Evolutionary conservation across 1,140 invertebrate species (phyloP).

Genomic region (Wasmannia auropunctata): DNA sequence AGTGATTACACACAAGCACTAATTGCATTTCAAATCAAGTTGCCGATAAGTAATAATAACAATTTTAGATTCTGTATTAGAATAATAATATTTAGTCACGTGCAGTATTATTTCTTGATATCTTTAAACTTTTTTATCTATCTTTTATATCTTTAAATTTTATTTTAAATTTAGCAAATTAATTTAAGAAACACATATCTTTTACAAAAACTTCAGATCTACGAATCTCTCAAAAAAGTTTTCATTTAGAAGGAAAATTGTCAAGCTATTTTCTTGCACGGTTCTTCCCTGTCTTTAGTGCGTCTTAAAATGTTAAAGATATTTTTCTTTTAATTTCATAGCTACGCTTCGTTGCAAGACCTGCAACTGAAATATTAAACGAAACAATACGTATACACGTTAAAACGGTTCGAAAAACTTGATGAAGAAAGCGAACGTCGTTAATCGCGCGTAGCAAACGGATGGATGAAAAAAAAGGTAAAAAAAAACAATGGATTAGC

Average conservation of each 20-base stretch:
- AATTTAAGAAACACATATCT: too few species aligned
- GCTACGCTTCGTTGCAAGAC: not conserved
- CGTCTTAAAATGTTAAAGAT: not conserved
- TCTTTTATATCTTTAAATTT: too few species aligned
- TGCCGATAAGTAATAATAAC: not conserved
- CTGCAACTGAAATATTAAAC: not conserved
- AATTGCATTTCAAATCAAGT: not conserved
- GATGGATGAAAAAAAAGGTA: not conserved
- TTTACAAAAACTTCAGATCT: not conserved
- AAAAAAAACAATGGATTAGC: conserved; percentile 24
- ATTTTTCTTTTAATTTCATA: not conserved
- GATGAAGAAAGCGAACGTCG: not conserved
- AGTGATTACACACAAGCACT: not conserved
- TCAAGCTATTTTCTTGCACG: not conserved
- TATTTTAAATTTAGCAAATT: too few species aligned
- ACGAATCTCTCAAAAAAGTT: not conserved
- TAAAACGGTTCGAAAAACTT: not conserved
- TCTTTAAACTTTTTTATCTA: not conserved
- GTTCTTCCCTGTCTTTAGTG: not conserved
- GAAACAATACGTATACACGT: not conserved
- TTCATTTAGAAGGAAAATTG: not conserved
- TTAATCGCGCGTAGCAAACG: not conserved
- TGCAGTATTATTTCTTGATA: not conserved
- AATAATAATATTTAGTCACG: not conserved
- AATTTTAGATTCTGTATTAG: too few species aligned